These are phyloP conservation scores for Sebastes flavidus DNA, from an alignment of 2,797 vertebrate species.

Conservation along the genomic window DNA sequence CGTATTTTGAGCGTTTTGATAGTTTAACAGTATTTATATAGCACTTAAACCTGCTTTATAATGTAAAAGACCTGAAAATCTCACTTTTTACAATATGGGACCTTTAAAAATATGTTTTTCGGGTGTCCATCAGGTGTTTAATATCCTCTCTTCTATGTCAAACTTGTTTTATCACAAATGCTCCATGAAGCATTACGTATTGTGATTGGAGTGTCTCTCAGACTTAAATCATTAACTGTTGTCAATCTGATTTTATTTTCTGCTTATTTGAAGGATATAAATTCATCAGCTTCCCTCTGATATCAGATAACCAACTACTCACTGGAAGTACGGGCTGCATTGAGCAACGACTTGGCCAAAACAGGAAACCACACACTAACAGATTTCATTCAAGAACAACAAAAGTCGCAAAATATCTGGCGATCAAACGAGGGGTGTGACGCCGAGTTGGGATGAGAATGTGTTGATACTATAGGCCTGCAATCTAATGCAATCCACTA, in stretches of 20 bases:
- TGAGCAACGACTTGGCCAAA: background rate
- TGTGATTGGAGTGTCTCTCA: background rate
- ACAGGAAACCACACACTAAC: no score
- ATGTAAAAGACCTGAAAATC: no score
- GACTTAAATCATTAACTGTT: background rate
- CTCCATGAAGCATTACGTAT: background rate
- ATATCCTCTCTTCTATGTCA: background rate
- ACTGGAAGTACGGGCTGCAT: slow-evolving; percentile 60
- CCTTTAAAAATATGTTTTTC: no score
- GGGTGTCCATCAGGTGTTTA: background rate
- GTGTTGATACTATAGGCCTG: no score
- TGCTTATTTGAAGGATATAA: background rate
- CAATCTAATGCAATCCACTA: background rate
- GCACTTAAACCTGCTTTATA: no score
- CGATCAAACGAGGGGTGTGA: no score
- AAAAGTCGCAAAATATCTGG: no score
- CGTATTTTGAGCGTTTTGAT: no score
- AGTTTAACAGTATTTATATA: no score
- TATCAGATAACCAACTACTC: slow-evolving; percentile 16
- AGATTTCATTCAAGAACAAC: no score
- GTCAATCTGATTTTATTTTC: background rate
- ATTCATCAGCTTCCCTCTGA: background rate
- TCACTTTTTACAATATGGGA: no score
- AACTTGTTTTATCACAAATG: background rate
- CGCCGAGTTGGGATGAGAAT: no score